These are phyloP conservation scores for Andrena praecox DNA, from an alignment of 2,888 invertebrate genomes.

Conservation along the genomic window DNA sequence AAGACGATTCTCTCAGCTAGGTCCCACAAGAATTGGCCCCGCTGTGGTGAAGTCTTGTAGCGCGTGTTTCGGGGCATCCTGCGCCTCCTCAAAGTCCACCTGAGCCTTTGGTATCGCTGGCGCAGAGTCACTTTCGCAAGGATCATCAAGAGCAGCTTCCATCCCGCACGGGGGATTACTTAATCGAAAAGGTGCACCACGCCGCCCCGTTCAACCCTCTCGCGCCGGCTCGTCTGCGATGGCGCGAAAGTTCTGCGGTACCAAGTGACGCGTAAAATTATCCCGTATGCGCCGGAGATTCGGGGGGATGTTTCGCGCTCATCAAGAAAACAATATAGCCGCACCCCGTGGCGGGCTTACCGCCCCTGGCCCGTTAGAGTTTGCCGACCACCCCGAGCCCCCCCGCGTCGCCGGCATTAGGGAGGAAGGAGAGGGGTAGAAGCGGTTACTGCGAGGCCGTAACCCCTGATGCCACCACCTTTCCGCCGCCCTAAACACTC, in stretches of 20 bases:
- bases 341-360: conserved; percentile 83
- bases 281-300: conserved; percentile 63
- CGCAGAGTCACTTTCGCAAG: too few species aligned
- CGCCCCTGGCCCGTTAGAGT: conserved; percentile 73
- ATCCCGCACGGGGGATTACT: not conserved
- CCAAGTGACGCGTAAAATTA: conserved; percentile 68
- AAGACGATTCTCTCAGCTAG: too few species aligned
- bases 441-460: conserved; percentile 68
- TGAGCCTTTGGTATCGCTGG: too few species aligned
- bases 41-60: too few species aligned
- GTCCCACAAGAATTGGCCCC: too few species aligned
- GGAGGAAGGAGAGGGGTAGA: conserved; percentile 56
- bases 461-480: conserved; percentile 73
- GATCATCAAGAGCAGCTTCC: not conserved
- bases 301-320: conserved; percentile 80
- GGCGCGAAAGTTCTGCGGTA: conserved; percentile 37
- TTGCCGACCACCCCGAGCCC: conserved; percentile 51
- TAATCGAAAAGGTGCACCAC: not conserved
- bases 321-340: conserved; percentile 85
- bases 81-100: too few species aligned
- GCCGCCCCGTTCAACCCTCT: not conserved
- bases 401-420: conserved; percentile 10
- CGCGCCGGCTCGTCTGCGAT: not conserved
- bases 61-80: too few species aligned
- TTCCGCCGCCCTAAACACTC: conserved; percentile 81